Evolutionary conservation across 2,888 invertebrate genomes (phyloP), one percentile per base, ranked within the genome.

Genomic region (Heliconius ismenius): DNA sequence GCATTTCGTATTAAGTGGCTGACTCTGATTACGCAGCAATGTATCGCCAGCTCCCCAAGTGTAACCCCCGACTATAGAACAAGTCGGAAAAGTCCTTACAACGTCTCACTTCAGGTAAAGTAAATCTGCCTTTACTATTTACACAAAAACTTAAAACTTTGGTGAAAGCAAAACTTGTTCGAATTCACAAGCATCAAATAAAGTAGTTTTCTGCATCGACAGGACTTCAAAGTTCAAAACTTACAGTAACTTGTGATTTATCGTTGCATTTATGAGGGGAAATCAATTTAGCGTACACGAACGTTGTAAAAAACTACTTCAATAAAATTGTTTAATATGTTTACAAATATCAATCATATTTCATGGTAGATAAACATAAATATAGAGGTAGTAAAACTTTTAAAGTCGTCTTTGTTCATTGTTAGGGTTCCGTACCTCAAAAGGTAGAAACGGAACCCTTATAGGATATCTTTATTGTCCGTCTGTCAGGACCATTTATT

Each of bases 181-280:
- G 28, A 73, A 60, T 58, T 72, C 58, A 58, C 9, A 72, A 73
- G 73, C 62, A 43, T 62, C 62, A 73, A 63, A 63, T 43, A 73
- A 73, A 62, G 62, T 62, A 62, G 73, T 73, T 73, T 73, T 73
- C 73, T 73, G 73, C 73, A 73, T 63, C 62, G 62, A 73, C 73
- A 73, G 73, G 73, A 63, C 73, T 73, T 73, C 73, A 73, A 73
- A 63, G 26, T 73, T 73, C 43, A 39, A 63, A 63, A 73, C 39
- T 70, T 58, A 70, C 70, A 70, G 43, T 62, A 43, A 39, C 73
- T 63, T 73, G 62, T 73, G 63, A 73, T 73, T 73, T 73, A 73
- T 73, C 39, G 43, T 65, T 76, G 65, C 72, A 72, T 73, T 65
- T 70, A 76, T 62, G 18, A 73, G 67, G 21, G 39, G 43, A 73